These are phyloP conservation scores for Centropus unirufus DNA, from an alignment of 2,113 vertebrate genomes.

Conservation along the genomic window DNA sequence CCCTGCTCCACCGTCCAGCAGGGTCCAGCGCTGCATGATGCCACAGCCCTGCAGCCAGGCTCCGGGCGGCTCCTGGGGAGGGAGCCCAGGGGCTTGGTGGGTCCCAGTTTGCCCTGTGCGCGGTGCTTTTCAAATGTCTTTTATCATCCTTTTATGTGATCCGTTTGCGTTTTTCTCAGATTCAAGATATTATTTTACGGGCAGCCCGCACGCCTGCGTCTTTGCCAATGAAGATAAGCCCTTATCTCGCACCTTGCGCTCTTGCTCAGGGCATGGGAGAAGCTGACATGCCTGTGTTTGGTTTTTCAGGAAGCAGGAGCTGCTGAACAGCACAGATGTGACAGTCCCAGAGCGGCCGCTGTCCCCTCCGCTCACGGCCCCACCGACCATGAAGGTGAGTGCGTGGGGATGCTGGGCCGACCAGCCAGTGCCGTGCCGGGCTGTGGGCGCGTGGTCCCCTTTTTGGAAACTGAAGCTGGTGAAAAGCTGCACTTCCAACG, in stretches of 20 bases:
- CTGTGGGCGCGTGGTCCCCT: background rate
- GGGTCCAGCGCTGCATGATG: conserved; percentile 13
- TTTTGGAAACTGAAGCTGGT: background rate
- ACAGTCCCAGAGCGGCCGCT: conserved; percentile 87
- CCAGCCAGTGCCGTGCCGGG: background rate
- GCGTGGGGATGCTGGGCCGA: accelerated
- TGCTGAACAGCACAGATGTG: conserved; percentile 86
- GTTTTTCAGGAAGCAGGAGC: conserved; percentile 91
- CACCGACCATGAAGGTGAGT: conserved; percentile 93
- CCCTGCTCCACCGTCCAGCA: conserved; percentile 8
- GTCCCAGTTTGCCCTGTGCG: background rate
- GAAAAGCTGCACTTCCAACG: background rate
- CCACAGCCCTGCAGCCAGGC: background rate
- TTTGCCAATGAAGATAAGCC: background rate
- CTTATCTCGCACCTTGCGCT: background rate
- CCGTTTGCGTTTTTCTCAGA: background rate
- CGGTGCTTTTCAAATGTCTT: background rate
- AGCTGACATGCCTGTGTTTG: background rate
- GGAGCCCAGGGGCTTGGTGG: accelerated
- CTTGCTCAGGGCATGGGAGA: background rate
- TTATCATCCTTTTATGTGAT: background rate
- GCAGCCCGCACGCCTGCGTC: background rate
- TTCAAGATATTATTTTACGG: background rate
- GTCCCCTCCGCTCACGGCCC: conserved; percentile 91
- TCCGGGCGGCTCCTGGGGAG: accelerated